Conservation (phyloP, 2,888 invertebrate genomes). For the Bembecia ichneumoniformis region DNA sequence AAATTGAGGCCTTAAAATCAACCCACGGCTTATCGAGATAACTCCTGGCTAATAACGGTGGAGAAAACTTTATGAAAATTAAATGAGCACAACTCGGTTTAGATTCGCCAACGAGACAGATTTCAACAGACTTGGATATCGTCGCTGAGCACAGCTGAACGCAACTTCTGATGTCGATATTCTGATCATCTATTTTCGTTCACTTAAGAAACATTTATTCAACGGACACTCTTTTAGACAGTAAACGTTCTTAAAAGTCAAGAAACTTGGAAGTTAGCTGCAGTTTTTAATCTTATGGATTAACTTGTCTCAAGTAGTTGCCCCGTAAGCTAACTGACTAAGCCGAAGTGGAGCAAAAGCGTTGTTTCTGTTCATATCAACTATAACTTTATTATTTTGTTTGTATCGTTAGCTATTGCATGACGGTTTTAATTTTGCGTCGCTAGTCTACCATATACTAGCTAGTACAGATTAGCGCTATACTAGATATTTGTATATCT, state of each 20-base stretch:
- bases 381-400: too few relatives aligned
- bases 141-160: not conserved
- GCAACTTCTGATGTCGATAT: not conserved
- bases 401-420: too few relatives aligned
- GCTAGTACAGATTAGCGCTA: too few relatives aligned
- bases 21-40: too few relatives aligned
- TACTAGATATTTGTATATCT: too few relatives aligned
- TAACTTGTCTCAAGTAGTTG: not conserved
- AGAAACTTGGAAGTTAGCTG: not conserved
- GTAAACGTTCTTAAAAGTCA: not conserved
- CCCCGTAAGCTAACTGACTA: not conserved
- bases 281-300: not conserved
- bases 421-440: too few relatives aligned
- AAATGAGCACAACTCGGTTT: not conserved
- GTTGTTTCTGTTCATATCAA: too few relatives aligned
- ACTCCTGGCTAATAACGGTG: too few relatives aligned
- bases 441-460: too few relatives aligned
- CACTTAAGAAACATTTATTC: slow-evolving; percentile 1
- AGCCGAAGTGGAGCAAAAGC: not conserved
- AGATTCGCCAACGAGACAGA: not conserved
- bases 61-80: not conserved
- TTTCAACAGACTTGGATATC: not conserved
- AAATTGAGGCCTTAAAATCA: too few relatives aligned
- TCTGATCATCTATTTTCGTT: not conserved
- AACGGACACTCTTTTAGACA: not conserved